phyloP scores from a whole-genome alignment of 1,140 invertebrate genomes.

The Hylaeus volcanicus region DNA sequence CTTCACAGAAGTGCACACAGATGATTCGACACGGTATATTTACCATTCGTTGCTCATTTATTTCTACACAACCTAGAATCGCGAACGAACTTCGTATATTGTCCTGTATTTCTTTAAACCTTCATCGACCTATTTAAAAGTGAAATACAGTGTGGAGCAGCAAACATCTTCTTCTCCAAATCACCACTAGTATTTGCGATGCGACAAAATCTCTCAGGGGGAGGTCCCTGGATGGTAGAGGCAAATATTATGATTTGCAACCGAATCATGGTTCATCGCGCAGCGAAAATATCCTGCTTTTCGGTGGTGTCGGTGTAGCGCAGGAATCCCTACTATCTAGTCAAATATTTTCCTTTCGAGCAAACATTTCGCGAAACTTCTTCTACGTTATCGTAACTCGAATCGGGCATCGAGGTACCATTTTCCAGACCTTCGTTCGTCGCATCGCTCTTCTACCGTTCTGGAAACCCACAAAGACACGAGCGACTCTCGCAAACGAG shows the following conservation, averaged over 20 bases:
- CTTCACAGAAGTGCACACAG: too few relatives aligned
- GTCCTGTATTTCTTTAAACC: too few relatives aligned
- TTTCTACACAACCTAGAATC: too few relatives aligned
- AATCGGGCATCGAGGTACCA: slow-evolving; percentile 1
- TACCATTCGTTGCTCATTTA: too few relatives aligned
- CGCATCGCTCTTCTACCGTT: neutral
- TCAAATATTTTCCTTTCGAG: slow-evolving; percentile 8
- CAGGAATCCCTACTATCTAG: neutral
- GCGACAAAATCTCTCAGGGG: too few relatives aligned
- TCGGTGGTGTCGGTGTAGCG: neutral
- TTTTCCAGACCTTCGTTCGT: neutral
- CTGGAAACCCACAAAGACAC: neutral
- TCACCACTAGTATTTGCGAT: too few relatives aligned
- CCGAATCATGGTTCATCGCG: neutral
- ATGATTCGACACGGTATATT: too few relatives aligned
- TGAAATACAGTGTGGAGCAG: too few relatives aligned
- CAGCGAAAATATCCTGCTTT: neutral
- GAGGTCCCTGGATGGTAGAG: neutral
- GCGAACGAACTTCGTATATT: too few relatives aligned
- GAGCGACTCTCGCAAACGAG: neutral
- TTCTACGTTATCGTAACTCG: neutral
- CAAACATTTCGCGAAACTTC: slow-evolving; percentile 5
- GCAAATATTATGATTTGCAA: neutral
- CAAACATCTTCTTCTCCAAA: too few relatives aligned
- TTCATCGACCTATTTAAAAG: too few relatives aligned